A percentile compares a stretch with the other conserved stretches of the same genome.
Evolutionary conservation across 2,888 invertebrate species (phyloP).

Genomic region (Bembecia ichneumoniformis): DNA sequence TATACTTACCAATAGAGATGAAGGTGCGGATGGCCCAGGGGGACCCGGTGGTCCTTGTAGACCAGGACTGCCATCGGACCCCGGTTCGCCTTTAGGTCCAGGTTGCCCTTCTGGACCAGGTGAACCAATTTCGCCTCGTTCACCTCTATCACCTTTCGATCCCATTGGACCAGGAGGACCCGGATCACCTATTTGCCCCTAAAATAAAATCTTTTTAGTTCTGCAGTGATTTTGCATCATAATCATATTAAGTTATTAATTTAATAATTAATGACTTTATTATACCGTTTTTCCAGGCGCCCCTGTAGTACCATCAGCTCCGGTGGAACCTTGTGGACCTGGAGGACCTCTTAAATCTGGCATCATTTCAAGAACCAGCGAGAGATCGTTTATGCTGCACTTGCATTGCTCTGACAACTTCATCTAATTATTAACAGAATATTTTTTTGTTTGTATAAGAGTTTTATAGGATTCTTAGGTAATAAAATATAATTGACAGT

Average conservation of each 20-base stretch:
- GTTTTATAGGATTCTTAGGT: too few relatives aligned
- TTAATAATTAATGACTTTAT: not conserved
- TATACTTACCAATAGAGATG: slow-evolving; percentile 39
- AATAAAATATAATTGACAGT: too few relatives aligned
- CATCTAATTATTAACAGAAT: not conserved
- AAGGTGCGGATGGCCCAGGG: slow-evolving; percentile 71
- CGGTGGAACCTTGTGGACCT: slow-evolving; percentile 74
- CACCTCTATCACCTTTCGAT: slow-evolving; percentile 78
- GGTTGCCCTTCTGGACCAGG: slow-evolving; percentile 79
- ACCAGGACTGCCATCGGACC: slow-evolving; percentile 79
- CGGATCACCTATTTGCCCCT: slow-evolving; percentile 79
- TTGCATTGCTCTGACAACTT: slow-evolving; percentile 72
- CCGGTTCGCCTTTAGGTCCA: slow-evolving; percentile 84
- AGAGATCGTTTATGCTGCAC: slow-evolving; percentile 79
- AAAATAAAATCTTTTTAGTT: not conserved
- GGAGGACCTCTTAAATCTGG: slow-evolving; percentile 80
- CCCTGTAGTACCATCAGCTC: slow-evolving; percentile 84
- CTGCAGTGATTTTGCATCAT: too few relatives aligned
- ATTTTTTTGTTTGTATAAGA: too few relatives aligned
- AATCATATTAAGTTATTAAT: not conserved
- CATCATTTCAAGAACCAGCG: slow-evolving; percentile 74
- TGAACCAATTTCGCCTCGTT: slow-evolving; percentile 75
- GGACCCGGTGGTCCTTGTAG: slow-evolving; percentile 78
- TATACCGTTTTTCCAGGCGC: slow-evolving; percentile 83
- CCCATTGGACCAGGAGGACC: slow-evolving; percentile 78